Evolutionary conservation across 2,888 invertebrate species (phyloP), one percentile per base, ranked within the genome.

Genomic region (Meandrusa payeni): DNA sequence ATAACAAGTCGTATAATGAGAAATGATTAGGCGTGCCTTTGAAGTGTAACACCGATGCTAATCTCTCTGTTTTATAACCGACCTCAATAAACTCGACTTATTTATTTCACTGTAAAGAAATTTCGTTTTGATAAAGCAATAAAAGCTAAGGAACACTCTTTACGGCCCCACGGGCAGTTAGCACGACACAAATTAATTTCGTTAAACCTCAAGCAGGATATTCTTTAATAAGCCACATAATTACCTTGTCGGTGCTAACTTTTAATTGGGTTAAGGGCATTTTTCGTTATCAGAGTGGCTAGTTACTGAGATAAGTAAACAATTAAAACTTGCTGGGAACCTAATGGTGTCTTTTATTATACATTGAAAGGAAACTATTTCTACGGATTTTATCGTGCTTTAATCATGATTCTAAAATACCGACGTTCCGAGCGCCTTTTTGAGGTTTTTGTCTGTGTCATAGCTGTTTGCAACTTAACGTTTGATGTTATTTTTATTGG

Each of bases 1-100:
- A 13, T 51, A 53, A 52, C 52, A 51, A 52, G 49, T 55, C 52
- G 53, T 58, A 52, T 50, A 51, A 42, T 51, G 34, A 47, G 51
- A 55, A 56, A 54, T 50, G 46, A 57, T 51, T 55, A 54, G 51
- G 46, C 42, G 47, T 40, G 46, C 53, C 43, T 52, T 48, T 43
- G 46, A 52, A 50, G 50, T 53, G 51, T 52, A 48, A 44, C 45
- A 42, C 31, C 32, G 41, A 29, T 27, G 37, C 24, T 34, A 46
- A 28, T 36, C 44, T 17, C 28, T 32, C 20, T 42, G 45, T 45
- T 42, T 44, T 45, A 41, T 33, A 27, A 13, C 17, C 31, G 31
- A 22, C 36, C 44, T n/a, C 44, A 44, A 39, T 44, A 33, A 44
- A 44, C 5, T 15, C 1, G 22, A 27, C 28, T 15, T 44, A 33